Percentiles rank a stretch among this genome's conserved stretches.
These are phyloP conservation scores for Crossocerus cetratus DNA, from an alignment of 2,888 invertebrate species.

Conservation along the genomic window DNA sequence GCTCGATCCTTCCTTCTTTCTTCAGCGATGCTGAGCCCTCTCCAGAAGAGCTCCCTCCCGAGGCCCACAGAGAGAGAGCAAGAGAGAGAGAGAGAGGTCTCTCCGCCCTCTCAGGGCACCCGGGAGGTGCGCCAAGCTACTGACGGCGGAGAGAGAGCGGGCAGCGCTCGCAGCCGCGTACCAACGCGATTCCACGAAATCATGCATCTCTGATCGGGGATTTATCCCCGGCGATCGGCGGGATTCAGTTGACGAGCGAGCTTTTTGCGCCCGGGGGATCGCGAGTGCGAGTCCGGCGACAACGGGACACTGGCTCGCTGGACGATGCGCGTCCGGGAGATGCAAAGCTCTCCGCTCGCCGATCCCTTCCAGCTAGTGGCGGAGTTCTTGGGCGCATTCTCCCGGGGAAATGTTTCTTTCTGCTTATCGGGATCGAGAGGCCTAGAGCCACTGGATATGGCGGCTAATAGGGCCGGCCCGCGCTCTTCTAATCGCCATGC, in stretches of 20 bases:
- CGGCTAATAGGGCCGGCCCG: not conserved
- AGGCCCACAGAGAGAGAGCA: no score
- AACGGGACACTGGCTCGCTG: not conserved
- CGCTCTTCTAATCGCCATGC: no score
- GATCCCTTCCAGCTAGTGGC: not conserved
- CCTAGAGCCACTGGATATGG: no score
- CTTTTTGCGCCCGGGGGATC: slow-evolving; percentile 45
- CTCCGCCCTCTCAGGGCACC: slow-evolving; percentile 13
- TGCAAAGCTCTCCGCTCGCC: slow-evolving; percentile 26
- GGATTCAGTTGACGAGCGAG: slow-evolving; percentile 35
- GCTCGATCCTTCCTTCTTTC: not conserved
- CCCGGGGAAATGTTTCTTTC: slow-evolving; percentile 1
- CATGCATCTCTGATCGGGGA: slow-evolving; percentile 65
- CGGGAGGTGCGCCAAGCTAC: not conserved
- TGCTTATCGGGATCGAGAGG: slow-evolving; percentile 2
- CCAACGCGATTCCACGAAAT: slow-evolving; percentile 68
- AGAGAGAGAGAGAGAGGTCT: slow-evolving; percentile 13
- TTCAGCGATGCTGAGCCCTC: not conserved
- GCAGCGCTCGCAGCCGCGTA: no score
- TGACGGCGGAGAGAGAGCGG: no score
- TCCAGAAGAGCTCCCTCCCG: not conserved
- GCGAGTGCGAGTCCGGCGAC: slow-evolving; percentile 16
- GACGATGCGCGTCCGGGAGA: slow-evolving; percentile 39
- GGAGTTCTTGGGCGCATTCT: slow-evolving; percentile 1
- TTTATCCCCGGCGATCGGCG: slow-evolving; percentile 63